phyloP scores from a whole-genome alignment of 1,140 invertebrate genomes.

The Frieseomelitta varia region DNA sequence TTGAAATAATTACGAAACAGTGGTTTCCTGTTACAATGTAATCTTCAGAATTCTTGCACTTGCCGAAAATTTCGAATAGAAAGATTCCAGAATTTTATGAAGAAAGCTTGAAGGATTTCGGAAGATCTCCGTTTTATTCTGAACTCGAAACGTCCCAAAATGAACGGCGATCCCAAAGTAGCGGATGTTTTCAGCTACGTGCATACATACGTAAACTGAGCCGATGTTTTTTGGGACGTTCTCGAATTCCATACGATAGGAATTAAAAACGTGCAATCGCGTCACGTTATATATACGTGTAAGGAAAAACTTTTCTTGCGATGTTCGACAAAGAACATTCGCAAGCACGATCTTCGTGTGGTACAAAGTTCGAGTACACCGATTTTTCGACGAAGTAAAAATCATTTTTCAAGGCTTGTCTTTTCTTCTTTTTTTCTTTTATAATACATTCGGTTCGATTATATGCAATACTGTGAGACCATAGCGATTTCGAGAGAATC shows the following conservation, averaged over 20 bases:
- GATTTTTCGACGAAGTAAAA: neutral
- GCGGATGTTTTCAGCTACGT: neutral
- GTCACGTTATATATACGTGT: neutral
- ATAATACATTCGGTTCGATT: neutral
- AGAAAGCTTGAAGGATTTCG: neutral
- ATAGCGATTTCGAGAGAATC: neutral
- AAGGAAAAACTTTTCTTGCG: neutral
- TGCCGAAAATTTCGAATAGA: neutral
- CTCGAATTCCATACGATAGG: neutral
- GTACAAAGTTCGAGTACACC: neutral
- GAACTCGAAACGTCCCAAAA: neutral
- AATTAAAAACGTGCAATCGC: neutral
- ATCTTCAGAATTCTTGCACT: neutral
- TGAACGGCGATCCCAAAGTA: neutral
- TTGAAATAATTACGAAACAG: neutral
- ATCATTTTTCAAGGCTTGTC: neutral
- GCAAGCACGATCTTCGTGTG: neutral
- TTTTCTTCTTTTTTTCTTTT: neutral
- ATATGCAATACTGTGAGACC: conserved; percentile 41
- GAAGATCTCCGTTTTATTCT: neutral
- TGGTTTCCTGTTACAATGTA: neutral
- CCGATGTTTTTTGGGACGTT: neutral
- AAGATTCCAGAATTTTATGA: neutral
- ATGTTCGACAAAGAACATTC: neutral
- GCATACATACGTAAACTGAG: neutral